Conservation (phyloP, 2,888 invertebrate genomes). For the Cecidostiba fungosa region DNA sequence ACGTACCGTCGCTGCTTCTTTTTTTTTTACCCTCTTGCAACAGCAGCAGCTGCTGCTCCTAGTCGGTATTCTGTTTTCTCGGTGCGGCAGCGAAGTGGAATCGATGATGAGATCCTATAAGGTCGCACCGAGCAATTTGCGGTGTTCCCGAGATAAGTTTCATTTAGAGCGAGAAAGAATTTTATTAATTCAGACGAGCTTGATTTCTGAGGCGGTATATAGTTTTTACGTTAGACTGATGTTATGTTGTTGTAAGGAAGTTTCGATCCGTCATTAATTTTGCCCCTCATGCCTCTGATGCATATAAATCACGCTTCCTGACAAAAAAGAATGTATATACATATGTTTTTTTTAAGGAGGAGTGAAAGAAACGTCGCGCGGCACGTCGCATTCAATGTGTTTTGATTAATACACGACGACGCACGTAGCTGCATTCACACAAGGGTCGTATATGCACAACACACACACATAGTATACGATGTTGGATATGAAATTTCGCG, state of each 20-base stretch:
- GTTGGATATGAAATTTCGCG: not conserved
- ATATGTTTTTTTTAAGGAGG: not conserved
- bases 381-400: constrained; percentile 1
- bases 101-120: not conserved
- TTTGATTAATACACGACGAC: constrained; percentile 1
- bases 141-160: not conserved
- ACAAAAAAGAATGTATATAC: not conserved
- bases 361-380: not conserved
- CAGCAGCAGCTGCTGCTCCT: too few relatives aligned
- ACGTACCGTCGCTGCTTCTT: not conserved
- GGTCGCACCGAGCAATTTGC: not conserved
- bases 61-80: constrained; percentile 1
- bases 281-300: too few relatives aligned
- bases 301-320: not conserved
- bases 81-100: not conserved
- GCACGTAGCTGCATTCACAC: not conserved
- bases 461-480: not conserved
- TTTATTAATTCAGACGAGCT: not conserved
- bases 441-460: not conserved
- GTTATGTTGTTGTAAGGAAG: too few relatives aligned
- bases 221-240: not conserved
- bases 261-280: too few relatives aligned
- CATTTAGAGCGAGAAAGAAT: not conserved
- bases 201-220: not conserved
- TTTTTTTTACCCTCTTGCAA: not conserved